Conservation (phyloP, 2,797 vertebrate genomes). For the Forpus xanthops region DNA sequence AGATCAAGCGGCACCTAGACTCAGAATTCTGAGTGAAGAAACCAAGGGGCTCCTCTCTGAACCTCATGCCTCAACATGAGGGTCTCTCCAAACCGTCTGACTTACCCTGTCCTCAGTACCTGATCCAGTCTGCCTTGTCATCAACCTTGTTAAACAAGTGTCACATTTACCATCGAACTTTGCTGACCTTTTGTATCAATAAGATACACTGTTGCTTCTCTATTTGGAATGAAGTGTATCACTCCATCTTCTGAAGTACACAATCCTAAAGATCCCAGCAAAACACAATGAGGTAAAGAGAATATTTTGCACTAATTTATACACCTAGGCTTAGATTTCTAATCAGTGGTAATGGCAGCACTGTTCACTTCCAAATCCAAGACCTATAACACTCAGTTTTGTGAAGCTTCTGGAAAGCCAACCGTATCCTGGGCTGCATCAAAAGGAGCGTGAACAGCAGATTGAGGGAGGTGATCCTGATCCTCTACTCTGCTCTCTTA, state of each 20-base stretch:
- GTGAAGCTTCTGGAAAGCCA: neutral
- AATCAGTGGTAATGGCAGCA: neutral
- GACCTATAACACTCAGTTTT: neutral
- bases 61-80: neutral
- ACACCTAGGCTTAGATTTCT: neutral
- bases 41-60: neutral
- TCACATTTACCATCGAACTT: neutral
- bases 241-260: neutral
- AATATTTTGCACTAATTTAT: neutral
- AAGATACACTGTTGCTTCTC: neutral
- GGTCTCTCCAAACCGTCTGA: neutral
- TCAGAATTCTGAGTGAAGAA: neutral
- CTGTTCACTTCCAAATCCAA: neutral
- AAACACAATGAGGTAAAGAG: neutral
- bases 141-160: neutral
- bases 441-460: no score
- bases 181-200: neutral
- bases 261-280: neutral
- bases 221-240: neutral
- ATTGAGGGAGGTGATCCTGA: no score
- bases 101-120: neutral
- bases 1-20: neutral
- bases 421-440: no score
- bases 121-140: neutral
- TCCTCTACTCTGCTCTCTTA: no score